Percentiles rank a stretch among this genome's conserved stretches.
Evolutionary conservation across 2,797 vertebrate genomes (phyloP).

Genomic region (Gila robusta): DNA sequence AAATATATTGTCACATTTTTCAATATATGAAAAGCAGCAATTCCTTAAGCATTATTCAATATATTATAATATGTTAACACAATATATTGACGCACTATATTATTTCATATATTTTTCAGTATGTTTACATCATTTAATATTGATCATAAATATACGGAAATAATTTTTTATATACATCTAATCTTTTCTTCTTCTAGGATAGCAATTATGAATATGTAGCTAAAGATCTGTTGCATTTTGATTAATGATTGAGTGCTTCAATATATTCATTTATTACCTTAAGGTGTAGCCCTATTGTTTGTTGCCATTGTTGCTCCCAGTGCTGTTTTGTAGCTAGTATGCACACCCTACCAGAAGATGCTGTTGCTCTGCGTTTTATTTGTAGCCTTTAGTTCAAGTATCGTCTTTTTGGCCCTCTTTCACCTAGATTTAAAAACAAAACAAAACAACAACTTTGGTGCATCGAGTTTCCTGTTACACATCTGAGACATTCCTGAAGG

Average conservation of each 20-base stretch:
- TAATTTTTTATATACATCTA: background rate
- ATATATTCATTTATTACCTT: conserved; percentile 12
- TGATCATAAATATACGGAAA: no score
- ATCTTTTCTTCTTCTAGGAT: conserved; percentile 1
- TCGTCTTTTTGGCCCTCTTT: background rate
- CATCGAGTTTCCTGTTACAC: conserved; percentile 28
- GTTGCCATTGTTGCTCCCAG: background rate
- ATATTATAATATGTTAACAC: no score
- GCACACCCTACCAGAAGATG: conserved; percentile 64
- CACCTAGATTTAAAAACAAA: background rate
- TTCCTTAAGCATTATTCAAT: no score
- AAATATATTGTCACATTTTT: no score
- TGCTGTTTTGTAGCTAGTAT: conserved; percentile 15
- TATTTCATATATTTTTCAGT: no score
- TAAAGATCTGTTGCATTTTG: conserved; percentile 25
- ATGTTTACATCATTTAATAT: no score
- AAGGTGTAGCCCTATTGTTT: background rate
- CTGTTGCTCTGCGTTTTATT: conserved; percentile 60
- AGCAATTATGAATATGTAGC: conserved; percentile 38
- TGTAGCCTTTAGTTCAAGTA: background rate
- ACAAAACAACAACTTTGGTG: background rate
- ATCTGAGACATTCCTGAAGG: conserved; percentile 34
- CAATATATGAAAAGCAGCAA: no score
- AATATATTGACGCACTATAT: no score
- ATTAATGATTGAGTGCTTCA: conserved; percentile 18